Evolutionary conservation across 2,888 invertebrate genomes (phyloP), one percentile per base, ranked within the genome.

Genomic region (Folsomia manolachei): DNA sequence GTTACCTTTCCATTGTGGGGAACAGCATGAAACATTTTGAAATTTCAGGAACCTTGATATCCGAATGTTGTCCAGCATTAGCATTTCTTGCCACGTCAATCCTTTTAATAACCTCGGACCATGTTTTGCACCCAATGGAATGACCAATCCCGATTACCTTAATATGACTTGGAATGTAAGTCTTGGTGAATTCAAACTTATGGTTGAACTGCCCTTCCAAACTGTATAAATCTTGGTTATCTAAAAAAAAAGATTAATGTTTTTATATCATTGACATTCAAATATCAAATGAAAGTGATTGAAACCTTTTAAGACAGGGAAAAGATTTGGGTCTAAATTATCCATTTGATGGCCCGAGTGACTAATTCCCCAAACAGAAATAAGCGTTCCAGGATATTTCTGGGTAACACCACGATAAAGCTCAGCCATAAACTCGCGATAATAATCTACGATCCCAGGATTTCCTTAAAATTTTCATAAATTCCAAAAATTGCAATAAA

Each of bases 111-210:
- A 94, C 83, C 82, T 94, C 90, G 71, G 94, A 82, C 75, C 90
- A 87, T 82, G 95, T 89, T 88, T 94, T 94, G 69, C 91, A 88
- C 1, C 97, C 97, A 82, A 96, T 93, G 0, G 96, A 96, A 86
- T 97, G 96, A 1, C 93, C 95, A 79, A 96, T 87, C 53, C 96
- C 84, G 83, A 94, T 90, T 56, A 97, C 83, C 82, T 87, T 90
- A n/a, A 90, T 88, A 82, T 89, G 86, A 76, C 86, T 84, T 70
- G 93, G 91, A 76, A 95, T 86, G 82, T 89, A 89, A 79, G 89
- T 88, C 79, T 88, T 86, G 71, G 96, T 89, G 82, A 96, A 91
- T 71, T 88, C 87, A 63, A 91, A 86, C 86, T 94, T 95, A 83
- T 94, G 93, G 71, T 88, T 83, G 68, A 91, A 83, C 86, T 97